Evolutionary conservation across 2,888 invertebrate species (phyloP).

Genomic region (Xanthostigma xanthostigma): DNA sequence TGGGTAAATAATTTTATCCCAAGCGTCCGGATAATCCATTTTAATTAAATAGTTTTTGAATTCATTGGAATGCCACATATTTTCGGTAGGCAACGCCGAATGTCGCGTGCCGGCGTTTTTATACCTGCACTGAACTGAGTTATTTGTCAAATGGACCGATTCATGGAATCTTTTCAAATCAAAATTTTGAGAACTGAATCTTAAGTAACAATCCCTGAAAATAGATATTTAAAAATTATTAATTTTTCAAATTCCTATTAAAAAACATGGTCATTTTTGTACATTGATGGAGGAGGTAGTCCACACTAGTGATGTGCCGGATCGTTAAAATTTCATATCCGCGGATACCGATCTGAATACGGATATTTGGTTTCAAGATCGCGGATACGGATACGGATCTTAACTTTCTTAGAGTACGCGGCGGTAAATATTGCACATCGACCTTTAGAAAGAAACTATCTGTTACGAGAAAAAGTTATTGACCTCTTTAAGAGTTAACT

Average conservation of each 20-base stretch:
- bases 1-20: constrained; percentile 62
- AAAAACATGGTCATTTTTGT: neutral
- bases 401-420: no score
- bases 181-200: constrained; percentile 76
- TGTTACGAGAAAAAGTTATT: no score
- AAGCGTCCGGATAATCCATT: constrained; percentile 43
- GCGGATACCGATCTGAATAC: no score
- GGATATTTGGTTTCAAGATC: no score
- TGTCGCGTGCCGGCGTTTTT: constrained; percentile 35
- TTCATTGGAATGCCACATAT: constrained; percentile 72
- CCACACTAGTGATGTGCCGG: no score
- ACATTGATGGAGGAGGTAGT: neutral
- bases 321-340: no score
- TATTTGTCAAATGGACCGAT: constrained; percentile 76
- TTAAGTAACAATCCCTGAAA: constrained; percentile 57
- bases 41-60: constrained; percentile 47
- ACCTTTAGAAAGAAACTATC: no score
- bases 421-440: no score
- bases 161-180: constrained; percentile 65
- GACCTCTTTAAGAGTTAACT: no score
- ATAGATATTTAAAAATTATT: no score
- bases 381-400: no score
- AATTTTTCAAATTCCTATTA: neutral
- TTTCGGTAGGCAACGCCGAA: constrained; percentile 50
- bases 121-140: constrained; percentile 72